A percentile compares a stretch with the other conserved stretches of the same genome.
Evolutionary conservation across 2,797 vertebrate species (phyloP).

Genomic region (Pangasius macronema): DNA sequence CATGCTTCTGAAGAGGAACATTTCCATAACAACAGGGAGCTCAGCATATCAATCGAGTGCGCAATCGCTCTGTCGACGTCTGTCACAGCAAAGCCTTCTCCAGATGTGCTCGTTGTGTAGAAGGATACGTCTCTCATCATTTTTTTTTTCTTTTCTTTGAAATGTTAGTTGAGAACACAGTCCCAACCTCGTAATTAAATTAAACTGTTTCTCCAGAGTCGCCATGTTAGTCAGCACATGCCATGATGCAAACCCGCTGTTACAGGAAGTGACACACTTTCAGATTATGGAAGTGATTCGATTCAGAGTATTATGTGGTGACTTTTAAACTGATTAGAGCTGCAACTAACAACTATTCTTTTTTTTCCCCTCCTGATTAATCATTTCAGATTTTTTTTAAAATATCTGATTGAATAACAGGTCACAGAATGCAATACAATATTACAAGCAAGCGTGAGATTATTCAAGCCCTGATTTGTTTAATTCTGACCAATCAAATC

Average conservation of each 20-base stretch:
- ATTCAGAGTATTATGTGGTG: not conserved
- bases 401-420: not conserved
- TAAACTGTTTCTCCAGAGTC: not conserved
- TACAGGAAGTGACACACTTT: not conserved
- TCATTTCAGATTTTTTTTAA: not conserved
- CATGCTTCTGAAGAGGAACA: not conserved
- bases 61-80: not conserved
- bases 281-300: not conserved
- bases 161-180: not conserved
- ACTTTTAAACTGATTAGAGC: not conserved
- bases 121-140: not conserved
- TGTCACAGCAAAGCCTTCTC: not conserved
- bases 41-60: not conserved
- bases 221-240: not conserved
- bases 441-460: not conserved
- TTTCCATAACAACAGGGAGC: conserved; percentile 1
- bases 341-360: not conserved
- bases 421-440: not conserved
- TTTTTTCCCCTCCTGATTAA: too few relatives aligned
- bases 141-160: too few relatives aligned
- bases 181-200: not conserved
- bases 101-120: not conserved
- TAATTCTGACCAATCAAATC: not conserved
- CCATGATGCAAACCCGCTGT: not conserved
- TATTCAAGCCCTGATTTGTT: not conserved